phyloP scores from a whole-genome alignment of 1,140 invertebrate genomes.

The Trypoxylus dichotomus region DNA sequence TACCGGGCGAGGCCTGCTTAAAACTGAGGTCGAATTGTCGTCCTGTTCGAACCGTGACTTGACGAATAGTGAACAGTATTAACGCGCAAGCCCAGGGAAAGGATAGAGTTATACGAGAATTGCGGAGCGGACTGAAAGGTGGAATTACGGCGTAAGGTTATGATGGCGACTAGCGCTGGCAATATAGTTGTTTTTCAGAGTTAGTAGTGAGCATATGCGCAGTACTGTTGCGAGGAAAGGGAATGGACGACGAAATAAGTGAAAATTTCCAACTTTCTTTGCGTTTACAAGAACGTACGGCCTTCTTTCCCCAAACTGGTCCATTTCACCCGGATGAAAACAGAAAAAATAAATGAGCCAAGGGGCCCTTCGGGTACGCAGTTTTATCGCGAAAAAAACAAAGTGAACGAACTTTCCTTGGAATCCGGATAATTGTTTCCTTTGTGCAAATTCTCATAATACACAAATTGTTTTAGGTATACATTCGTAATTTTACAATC shows the following conservation, averaged over 20 bases:
- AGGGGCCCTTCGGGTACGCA: neutral
- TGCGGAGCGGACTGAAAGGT: neutral
- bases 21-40: neutral
- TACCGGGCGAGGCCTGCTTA: conserved; percentile 12
- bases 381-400: neutral
- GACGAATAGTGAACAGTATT: neutral
- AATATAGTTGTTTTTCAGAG: conserved; percentile 11
- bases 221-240: neutral
- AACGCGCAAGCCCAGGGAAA: neutral
- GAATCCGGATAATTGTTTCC: neutral
- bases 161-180: neutral
- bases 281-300: conserved; percentile 9
- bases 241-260: conserved; percentile 11
- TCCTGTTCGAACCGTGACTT: neutral
- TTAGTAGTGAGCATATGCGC: neutral
- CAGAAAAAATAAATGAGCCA: neutral
- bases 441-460: too few species aligned
- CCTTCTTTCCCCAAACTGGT: conserved; percentile 16
- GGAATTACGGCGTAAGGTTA: neutral
- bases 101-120: neutral
- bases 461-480: too few species aligned
- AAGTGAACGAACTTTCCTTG: neutral
- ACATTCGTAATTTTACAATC: too few species aligned
- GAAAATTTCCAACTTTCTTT: conserved; percentile 22
- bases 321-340: neutral